phyloP scores from a whole-genome alignment of 2,797 vertebrate species.

The Enteromius paludinosus region DNA sequence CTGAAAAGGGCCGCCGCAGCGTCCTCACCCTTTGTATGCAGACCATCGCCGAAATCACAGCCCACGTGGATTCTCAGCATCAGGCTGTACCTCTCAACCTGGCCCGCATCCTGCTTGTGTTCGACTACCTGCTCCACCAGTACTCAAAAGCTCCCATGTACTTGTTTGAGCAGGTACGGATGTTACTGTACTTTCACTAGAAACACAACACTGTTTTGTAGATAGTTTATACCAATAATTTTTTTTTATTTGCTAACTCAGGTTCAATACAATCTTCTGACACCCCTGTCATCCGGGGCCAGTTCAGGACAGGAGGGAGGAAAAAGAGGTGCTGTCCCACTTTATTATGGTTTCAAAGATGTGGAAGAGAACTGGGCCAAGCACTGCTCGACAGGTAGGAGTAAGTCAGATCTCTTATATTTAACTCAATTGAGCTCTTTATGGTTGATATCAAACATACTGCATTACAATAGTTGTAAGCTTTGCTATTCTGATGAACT shows the following conservation, averaged over 20 bases:
- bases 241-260: constrained; percentile 60
- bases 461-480: background rate
- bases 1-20: constrained; percentile 85
- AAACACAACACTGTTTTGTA: background rate
- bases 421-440: background rate
- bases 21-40: constrained; percentile 87
- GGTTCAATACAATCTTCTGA: constrained; percentile 97
- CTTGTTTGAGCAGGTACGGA: constrained; percentile 92
- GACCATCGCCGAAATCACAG: constrained; percentile 88
- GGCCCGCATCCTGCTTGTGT: constrained; percentile 90
- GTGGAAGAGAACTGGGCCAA: constrained; percentile 99
- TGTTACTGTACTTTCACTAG: background rate
- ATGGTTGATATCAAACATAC: background rate
- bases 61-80: constrained; percentile 85
- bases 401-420: constrained; percentile 56
- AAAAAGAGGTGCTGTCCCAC: constrained; percentile 77
- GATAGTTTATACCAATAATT: background rate
- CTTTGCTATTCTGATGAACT: background rate
- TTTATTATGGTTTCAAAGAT: constrained; percentile 97
- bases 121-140: constrained; percentile 95
- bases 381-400: constrained; percentile 90
- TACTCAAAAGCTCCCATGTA: constrained; percentile 92
- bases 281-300: constrained; percentile 86
- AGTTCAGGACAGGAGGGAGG: constrained; percentile 83
- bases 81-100: constrained; percentile 87